Percentiles rank a stretch among this genome's conserved stretches.
Conservation (phyloP, 2,113 vertebrate genomes). For the Balaenoptera acutorostrata region DNA sequence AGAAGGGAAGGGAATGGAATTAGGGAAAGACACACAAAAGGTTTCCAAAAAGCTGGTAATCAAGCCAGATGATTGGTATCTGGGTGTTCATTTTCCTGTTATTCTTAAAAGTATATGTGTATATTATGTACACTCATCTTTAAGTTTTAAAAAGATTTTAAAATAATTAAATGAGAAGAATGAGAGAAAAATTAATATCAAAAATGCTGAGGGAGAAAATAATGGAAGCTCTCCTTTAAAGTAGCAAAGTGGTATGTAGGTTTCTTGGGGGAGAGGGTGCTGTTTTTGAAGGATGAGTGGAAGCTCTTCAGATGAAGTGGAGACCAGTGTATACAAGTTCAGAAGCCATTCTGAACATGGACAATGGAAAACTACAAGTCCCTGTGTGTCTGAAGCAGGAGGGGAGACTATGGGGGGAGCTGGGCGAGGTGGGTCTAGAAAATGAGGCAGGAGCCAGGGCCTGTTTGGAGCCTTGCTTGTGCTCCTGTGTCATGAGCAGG, state of each 20-base stretch:
- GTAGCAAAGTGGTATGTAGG: accelerated
- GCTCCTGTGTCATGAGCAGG: neutral
- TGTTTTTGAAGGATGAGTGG: neutral
- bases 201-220: too few species aligned
- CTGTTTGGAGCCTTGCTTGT: neutral
- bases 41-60: neutral
- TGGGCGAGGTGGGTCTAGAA: neutral
- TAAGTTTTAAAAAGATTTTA: neutral
- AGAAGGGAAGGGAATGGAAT: neutral
- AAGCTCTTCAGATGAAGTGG: neutral
- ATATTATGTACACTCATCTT: neutral
- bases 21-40: neutral
- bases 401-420: accelerated
- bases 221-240: neutral
- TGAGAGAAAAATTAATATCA: neutral
- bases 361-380: slow-evolving; percentile 32
- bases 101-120: neutral
- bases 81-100: neutral
- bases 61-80: neutral
- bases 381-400: accelerated
- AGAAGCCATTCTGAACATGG: neutral
- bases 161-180: neutral
- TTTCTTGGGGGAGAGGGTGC: neutral
- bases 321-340: neutral
- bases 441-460: accelerated